Base-by-base conservation (phyloP, 2,888 invertebrate genomes). In the Andrena dorsata region DNA sequence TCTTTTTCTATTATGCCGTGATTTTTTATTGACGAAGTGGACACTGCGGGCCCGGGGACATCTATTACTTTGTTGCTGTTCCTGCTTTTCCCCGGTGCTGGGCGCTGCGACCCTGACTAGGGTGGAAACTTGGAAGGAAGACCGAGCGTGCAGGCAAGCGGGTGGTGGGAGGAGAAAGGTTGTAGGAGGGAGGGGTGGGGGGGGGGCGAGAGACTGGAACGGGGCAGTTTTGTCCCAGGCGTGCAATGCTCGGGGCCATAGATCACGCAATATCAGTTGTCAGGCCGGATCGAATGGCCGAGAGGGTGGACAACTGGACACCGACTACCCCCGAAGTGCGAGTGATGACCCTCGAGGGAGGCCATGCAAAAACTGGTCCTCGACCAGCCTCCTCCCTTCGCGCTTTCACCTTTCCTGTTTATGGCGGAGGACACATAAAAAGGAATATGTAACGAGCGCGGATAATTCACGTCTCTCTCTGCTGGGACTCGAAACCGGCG, bases 11-110 rank as follows among this genome's bases (percentile, higher is more conserved):
- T 93, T 92, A 93, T 88, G 88, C 90, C 88, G 92, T 92, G 93
- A 93, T 93, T 94, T 92, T 93, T 93, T 93, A 93, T 94, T 94
- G 93, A 93, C 93, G 93, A 93, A 93, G 92, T 92, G 92, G 91
- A 91, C 93, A 91, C 90, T 88, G 87, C 88, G 90, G 86, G 88
- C 86, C 87, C 80, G 61, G 89, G 90, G 92, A 92, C 93, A 93
- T 93, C 93, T 93, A 93, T 93, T 93, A 93, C 93, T 93, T 93
- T 92, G 93, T 91, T 91, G 91, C 92, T 89, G 86, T 87, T 70
- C 65, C 64, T 30, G 35, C 30, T 53, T 76, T 70, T 60, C 53
- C 58, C 60, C 63, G 69, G 16, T 53, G 58, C 60, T 49, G 60
- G 41, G 23, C 16, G 49, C 47, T 49, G 65, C 30, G 76, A 51